Percentiles rank a stretch among this genome's conserved stretches.
phyloP scores from a whole-genome alignment of 1,140 invertebrate genomes.

The Penaeus vannamei region DNA sequence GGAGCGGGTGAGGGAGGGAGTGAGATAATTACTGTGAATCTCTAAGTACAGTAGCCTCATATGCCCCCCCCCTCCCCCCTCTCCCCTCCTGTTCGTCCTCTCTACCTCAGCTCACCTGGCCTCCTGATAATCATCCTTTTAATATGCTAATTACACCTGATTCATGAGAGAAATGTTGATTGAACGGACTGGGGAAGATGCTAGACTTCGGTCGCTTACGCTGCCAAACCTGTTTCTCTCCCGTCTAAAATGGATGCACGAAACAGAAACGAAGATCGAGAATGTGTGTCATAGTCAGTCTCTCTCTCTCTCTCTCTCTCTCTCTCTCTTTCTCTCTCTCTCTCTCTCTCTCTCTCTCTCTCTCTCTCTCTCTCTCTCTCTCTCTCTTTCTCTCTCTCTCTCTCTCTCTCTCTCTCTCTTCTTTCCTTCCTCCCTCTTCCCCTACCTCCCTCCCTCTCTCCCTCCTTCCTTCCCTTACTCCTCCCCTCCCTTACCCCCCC shows the following conservation, averaged over 20 bases:
- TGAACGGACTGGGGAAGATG: too few species aligned
- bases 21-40: too few species aligned
- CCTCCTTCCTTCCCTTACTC: background rate
- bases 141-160: too few species aligned
- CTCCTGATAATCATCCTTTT: slow-evolving; percentile 2
- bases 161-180: too few species aligned
- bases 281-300: slow-evolving; percentile 7
- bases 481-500: too few species aligned
- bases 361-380: background rate
- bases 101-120: background rate
- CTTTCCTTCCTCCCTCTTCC: background rate
- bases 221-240: too few species aligned
- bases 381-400: background rate
- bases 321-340: background rate
- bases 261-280: background rate
- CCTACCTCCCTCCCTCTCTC: background rate
- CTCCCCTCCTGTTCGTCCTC: background rate
- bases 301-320: background rate
- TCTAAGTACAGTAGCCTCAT: too few species aligned
- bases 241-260: too few species aligned
- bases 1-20: too few species aligned
- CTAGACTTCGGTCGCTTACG: too few species aligned
- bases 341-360: background rate
- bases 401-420: background rate
- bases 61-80: background rate